Conservation (phyloP, 35 echinoderm and acorn worm species). For the Ophioderma brevispina region DNA sequence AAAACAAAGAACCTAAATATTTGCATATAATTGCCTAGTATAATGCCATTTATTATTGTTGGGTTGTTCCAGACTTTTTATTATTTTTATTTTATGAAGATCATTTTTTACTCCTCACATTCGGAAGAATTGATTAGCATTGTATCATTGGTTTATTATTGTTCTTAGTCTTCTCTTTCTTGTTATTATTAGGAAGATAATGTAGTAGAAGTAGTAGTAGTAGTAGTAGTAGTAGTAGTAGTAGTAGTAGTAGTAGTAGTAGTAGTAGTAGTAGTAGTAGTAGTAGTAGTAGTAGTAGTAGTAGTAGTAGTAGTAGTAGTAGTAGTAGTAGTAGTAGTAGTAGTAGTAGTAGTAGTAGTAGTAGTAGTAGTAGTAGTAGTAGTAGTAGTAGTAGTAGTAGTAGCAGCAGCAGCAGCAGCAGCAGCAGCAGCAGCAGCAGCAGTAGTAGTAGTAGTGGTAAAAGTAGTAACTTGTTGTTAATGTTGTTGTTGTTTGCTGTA, state of each 20-base stretch:
- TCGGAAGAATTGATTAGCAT: no score
- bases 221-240: slow-evolving; percentile 13
- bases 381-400: not conserved
- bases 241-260: slow-evolving; percentile 10
- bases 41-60: no score
- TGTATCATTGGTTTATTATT: no score
- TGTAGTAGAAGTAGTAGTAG: not conserved
- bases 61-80: no score
- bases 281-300: slow-evolving; percentile 6
- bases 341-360: slow-evolving; percentile 4
- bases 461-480: not conserved
- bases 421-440: not conserved
- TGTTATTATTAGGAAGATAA: no score
- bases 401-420: not conserved
- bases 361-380: slow-evolving; percentile 8
- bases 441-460: slow-evolving; percentile 5
- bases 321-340: not conserved
- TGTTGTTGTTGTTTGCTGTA: not conserved
- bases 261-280: slow-evolving; percentile 3
- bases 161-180: no score
- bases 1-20: no score
- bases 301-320: slow-evolving; percentile 11
- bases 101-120: no score
- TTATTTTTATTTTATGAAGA: no score
- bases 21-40: no score